Evolutionary conservation across 2,888 invertebrate genomes (phyloP).

Genomic region (Hedychridium roseum): DNA sequence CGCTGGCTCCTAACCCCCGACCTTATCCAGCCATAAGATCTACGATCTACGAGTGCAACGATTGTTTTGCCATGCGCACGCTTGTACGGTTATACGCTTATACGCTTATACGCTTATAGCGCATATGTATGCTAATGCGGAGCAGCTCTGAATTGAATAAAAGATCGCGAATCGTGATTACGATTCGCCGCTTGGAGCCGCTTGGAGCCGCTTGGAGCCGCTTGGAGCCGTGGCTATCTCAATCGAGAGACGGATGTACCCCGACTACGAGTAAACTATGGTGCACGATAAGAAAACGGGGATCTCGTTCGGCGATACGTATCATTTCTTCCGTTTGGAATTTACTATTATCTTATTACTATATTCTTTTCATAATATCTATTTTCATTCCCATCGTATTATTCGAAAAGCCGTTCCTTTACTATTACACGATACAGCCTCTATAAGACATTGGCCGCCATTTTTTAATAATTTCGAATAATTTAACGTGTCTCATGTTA

Average conservation of each 20-base stretch:
- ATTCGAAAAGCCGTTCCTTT: too few species aligned
- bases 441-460: too few species aligned
- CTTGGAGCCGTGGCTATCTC: not conserved
- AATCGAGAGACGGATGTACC: not conserved
- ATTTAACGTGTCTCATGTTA: too few species aligned
- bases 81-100: too few species aligned
- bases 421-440: too few species aligned
- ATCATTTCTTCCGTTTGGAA: too few species aligned
- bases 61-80: conserved; percentile 37
- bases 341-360: too few species aligned
- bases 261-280: not conserved
- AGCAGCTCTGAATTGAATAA: conserved; percentile 58
- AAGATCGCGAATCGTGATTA: conserved; percentile 62
- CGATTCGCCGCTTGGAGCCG: conserved; percentile 33
- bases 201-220: too few species aligned
- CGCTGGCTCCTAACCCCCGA: conserved; percentile 22
- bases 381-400: too few species aligned
- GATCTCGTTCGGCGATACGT: too few species aligned
- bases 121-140: conserved; percentile 60
- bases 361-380: too few species aligned
- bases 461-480: too few species aligned
- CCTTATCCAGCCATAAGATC: conserved; percentile 48
- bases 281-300: not conserved
- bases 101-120: conserved; percentile 14
- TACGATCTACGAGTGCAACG: conserved; percentile 24